Base-by-base conservation (phyloP, 1,140 invertebrate species). In the Polypedilum pembai region DNA sequence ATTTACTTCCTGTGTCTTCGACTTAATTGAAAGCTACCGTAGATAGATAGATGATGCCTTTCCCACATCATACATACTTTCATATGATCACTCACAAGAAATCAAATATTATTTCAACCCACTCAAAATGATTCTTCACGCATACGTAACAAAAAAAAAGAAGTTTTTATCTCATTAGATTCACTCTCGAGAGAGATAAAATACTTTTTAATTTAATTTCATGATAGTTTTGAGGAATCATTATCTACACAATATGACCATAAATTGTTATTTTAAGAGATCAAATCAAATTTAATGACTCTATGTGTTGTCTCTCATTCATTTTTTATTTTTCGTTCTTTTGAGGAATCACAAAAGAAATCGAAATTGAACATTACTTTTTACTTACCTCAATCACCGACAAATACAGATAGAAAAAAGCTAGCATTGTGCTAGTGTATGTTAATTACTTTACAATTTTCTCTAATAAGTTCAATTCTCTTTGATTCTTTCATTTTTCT, bases 401-500 rank as follows among this genome's bases (percentile, higher is more conserved):
- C 24, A 33, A 33, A 33, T 33, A 33, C 24, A 33, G 24, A 33
- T 1, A 33, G 24, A 56, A 56, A 56, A n/a, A 15, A 56, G 8
- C 2, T 1, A 45, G 15, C 12, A 56, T 56, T 56, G 45, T 56
- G 12, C 45, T 56, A 4, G 45, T 56, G 45, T 56, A 56, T n/a
- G 45, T 56, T 56, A 56, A 56, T 56, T 56, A 56, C 45, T 56
- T 56, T 56, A 56, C 8, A 56, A 56, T 56, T 56, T 56, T 56
- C 45, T 45, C 15, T 15, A 15, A 45, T 45, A 8, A 45, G 15
- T 45, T 15, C 15, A 45, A 8, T 15, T 45, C 15, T 45, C 41
- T 45, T 15, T 56, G 12, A 56, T 56, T 56, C 45, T 15, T 56
- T 56, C 45, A 56, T 56, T 56, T n/a, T 56, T n/a, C n/a, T n/a